Percentiles rank a stretch among this genome's conserved stretches.
Evolutionary conservation across 2,113 vertebrate species (phyloP).

Genomic region (Aegithalos caudatus): DNA sequence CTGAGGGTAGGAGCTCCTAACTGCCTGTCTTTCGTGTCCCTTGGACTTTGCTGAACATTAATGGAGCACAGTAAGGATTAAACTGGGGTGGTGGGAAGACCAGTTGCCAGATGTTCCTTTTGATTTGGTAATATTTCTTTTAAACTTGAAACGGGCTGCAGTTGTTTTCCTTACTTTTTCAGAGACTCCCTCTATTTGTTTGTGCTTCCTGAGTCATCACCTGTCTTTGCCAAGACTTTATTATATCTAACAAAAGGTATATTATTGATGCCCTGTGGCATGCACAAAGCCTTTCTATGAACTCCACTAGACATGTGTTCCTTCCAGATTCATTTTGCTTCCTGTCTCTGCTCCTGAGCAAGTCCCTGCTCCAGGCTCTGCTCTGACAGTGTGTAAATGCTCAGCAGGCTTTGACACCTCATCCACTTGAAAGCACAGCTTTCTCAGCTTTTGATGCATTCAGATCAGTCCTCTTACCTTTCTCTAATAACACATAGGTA

Average conservation of each 20-base stretch:
- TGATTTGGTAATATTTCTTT: slow-evolving; percentile 4
- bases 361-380: neutral
- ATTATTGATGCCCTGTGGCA: slow-evolving; percentile 1
- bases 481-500: neutral
- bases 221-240: slow-evolving; percentile 36
- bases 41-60: neutral
- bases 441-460: neutral
- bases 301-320: neutral
- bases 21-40: neutral
- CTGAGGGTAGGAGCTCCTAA: neutral
- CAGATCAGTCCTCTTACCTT: neutral
- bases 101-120: neutral
- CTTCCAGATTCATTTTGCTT: neutral
- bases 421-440: neutral
- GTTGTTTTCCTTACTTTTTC: slow-evolving; percentile 13
- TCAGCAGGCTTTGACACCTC: neutral
- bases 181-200: neutral
- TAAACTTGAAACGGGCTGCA: neutral
- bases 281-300: slow-evolving; percentile 27
- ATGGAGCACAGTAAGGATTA: neutral
- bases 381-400: neutral
- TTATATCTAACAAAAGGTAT: slow-evolving; percentile 20
- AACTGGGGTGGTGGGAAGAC: neutral
- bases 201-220: slow-evolving; percentile 33
- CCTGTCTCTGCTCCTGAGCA: neutral